phyloP scores from a whole-genome alignment of 2,113 vertebrate species.

The Nestor notabilis region DNA sequence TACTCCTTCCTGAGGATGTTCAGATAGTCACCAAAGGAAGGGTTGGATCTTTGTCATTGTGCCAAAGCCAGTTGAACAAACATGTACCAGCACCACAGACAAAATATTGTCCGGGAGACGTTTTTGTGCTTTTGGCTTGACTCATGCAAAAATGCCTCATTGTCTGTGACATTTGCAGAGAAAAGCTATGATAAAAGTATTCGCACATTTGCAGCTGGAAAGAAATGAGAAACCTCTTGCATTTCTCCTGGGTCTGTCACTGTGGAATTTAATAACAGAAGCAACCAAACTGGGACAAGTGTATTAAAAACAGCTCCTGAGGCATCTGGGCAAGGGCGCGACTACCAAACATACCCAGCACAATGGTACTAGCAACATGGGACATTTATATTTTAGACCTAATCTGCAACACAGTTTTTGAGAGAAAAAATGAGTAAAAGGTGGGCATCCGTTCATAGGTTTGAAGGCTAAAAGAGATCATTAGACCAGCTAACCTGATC shows the following conservation, averaged over 20 bases:
- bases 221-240: background rate
- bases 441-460: background rate
- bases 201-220: background rate
- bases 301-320: background rate
- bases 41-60: background rate
- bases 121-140: conserved; percentile 21
- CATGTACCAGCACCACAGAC: background rate
- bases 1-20: background rate
- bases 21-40: background rate
- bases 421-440: background rate
- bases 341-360: background rate
- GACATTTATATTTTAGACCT: background rate
- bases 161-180: conserved; percentile 47
- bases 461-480: background rate
- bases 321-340: background rate
- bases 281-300: background rate
- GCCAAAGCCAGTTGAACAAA: background rate
- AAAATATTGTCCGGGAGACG: background rate
- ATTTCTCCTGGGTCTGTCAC: background rate
- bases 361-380: background rate
- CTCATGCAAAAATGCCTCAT: background rate
- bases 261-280: conserved; percentile 6
- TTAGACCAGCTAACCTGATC: background rate
- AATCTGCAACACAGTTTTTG: background rate
- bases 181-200: conserved; percentile 44